phyloP scores from a whole-genome alignment of 2,888 invertebrate species.

The Stenichneumon culpator region DNA sequence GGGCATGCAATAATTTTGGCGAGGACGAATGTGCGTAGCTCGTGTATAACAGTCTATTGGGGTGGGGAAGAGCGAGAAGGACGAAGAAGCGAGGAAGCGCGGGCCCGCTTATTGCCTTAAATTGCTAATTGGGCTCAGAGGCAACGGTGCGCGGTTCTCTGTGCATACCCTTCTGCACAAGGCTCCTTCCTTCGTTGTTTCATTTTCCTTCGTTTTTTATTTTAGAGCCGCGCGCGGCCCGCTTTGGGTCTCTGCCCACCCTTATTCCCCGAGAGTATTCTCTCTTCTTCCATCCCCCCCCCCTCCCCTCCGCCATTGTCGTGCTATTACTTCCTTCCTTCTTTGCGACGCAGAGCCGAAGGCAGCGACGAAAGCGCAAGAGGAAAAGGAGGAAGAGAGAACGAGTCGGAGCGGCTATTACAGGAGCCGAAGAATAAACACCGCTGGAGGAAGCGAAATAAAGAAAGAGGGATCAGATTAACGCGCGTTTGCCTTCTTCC shows the following conservation, averaged over 20 bases:
- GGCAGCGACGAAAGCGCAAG: constrained; percentile 32
- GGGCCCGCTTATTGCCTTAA: constrained; percentile 81
- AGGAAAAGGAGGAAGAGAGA: constrained; percentile 41
- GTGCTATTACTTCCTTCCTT: constrained; percentile 32
- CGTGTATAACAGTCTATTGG: background rate
- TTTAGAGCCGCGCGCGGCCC: constrained; percentile 63
- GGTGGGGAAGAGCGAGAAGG: constrained; percentile 56
- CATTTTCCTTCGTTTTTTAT: constrained; percentile 26
- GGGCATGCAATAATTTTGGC: constrained; percentile 74
- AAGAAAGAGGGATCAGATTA: constrained; percentile 70
- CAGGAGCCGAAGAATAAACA: constrained; percentile 36
- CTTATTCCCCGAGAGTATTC: constrained; percentile 48
- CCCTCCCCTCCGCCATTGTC: constrained; percentile 69
- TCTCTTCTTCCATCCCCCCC: constrained; percentile 16
- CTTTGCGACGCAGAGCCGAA: constrained; percentile 12
- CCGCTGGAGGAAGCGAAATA: constrained; percentile 54
- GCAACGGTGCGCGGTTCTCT: constrained; percentile 71
- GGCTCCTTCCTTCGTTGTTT: constrained; percentile 66
- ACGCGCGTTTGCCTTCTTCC: constrained; percentile 69
- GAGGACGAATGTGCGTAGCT: constrained; percentile 66
- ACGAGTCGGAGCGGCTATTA: constrained; percentile 26
- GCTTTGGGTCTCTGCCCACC: constrained; percentile 58
- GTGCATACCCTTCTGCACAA: constrained; percentile 74
- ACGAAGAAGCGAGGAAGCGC: constrained; percentile 60
- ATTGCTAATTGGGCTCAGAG: constrained; percentile 81